Conservation (phyloP, 2,888 invertebrate species). For the Ichneumoninae sp. region DNA sequence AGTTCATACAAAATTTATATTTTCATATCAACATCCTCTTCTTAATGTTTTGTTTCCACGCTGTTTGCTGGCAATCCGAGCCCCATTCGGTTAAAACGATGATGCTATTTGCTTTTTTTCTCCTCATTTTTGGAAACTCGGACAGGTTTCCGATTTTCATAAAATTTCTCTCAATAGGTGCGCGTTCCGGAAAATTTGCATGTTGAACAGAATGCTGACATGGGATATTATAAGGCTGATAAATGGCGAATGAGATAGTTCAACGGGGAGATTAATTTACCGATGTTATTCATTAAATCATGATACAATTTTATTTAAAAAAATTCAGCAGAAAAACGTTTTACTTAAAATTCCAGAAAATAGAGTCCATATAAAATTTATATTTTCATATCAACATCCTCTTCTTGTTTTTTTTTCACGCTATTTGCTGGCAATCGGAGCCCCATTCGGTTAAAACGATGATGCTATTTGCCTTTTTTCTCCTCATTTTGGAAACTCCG, state of each 20-base stretch:
- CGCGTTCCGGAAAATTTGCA: neutral
- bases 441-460: neutral
- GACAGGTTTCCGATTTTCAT: neutral
- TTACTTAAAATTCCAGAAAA: too few species aligned
- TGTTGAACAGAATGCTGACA: neutral
- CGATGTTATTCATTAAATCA: neutral
- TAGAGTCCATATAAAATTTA: too few species aligned
- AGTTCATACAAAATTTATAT: too few species aligned
- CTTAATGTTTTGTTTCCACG: neutral
- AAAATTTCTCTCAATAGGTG: neutral
- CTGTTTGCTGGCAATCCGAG: neutral
- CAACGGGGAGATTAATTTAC: constrained; percentile 18
- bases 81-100: neutral
- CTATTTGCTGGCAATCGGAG: neutral
- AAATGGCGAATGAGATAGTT: constrained; percentile 9
- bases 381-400: neutral
- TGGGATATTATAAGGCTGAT: constrained; percentile 42
- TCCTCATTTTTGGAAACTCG: neutral
- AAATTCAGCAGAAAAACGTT: too few species aligned
- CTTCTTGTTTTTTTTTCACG: neutral
- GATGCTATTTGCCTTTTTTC: neutral
- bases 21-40: neutral
- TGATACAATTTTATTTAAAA: neutral
- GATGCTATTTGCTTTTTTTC: neutral
- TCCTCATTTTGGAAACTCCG: neutral